Evolutionary conservation across 2,797 vertebrate species (phyloP), one percentile per base, ranked within the genome.

Genomic region (Semaprochilodus insignis): DNA sequence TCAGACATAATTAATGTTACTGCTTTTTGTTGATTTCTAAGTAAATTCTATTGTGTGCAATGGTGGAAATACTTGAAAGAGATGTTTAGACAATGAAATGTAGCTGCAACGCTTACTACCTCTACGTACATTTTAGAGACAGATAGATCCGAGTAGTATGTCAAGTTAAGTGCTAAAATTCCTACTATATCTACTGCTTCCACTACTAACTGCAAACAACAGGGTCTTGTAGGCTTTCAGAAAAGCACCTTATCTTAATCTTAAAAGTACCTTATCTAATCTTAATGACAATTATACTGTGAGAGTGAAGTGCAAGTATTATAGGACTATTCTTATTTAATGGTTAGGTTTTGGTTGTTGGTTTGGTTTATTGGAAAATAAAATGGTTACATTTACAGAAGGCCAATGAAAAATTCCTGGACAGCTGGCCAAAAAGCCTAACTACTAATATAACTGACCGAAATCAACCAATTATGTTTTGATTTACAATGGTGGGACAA

Each of bases 51-150:
- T 78, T 83, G 19, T 74, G 31, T 36, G 23, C 23, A 27, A 17
- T 55, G 60, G 23, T 19, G 44, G 10, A 8, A 48, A 19, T n/a
- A 19, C 6, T 66, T 19, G 4, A 40, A 13, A 74, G 48, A 54
- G 19, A 31, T 55, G 27, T 57, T 79, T 67, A 36, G 60, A 27
- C 34, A 60, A 19, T 40, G 48, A 21, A 7, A 73, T 62, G 74
- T 67, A 23, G 62, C 51, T 52, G 74, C 27, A 40, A 19, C 52
- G 75, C 25, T 15, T 52, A 36, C 16, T 34, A 55, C 40, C 60
- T 72, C 67, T 76, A 62, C 59, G 40, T 13, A 70, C 31, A 69
- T 67, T 81, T 34, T 81, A 36, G 65, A 16, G 6, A 34, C 25
- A 36, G 31, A 11, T n/a, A n/a, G n/a, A n/a, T n/a, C n/a, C n/a